These are phyloP conservation scores for Anolis apletophallus DNA, from an alignment of 2,797 vertebrate species.

Conservation along the genomic window DNA sequence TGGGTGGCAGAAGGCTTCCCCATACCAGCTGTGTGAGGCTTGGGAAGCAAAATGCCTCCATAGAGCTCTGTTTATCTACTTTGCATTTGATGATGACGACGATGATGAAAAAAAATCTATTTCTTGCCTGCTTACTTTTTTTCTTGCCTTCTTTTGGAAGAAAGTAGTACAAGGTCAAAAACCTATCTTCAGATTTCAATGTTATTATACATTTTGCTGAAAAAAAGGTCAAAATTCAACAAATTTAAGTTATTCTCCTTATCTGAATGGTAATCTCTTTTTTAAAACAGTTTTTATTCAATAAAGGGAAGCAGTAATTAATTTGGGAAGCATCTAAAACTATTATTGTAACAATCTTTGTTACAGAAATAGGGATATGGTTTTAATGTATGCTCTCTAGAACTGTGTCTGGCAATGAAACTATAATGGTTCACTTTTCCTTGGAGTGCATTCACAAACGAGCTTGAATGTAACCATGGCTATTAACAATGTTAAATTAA, in stretches of 20 bases:
- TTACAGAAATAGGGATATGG: constrained; percentile 19
- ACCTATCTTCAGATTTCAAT: neutral
- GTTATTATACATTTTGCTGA: neutral
- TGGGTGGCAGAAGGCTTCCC: no score
- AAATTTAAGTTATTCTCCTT: neutral
- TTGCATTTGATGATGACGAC: neutral
- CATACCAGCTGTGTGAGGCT: no score
- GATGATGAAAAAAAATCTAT: neutral
- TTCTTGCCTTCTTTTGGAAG: neutral
- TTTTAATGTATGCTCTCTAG: constrained; percentile 8
- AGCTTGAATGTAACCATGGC: constrained; percentile 26
- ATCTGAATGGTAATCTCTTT: neutral
- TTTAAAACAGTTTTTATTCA: neutral
- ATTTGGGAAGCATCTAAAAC: neutral
- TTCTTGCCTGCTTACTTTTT: neutral
- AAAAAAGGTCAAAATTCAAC: neutral
- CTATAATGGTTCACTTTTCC: constrained; percentile 13
- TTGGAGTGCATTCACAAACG: constrained; percentile 35
- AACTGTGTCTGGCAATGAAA: constrained; percentile 24
- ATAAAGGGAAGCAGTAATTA: neutral
- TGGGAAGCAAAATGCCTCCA: no score
- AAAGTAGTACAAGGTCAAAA: neutral
- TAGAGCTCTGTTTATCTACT: neutral
- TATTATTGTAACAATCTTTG: neutral
- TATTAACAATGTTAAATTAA: constrained; percentile 40